phyloP scores from a whole-genome alignment of 2,797 vertebrate genomes.

The Sandelia bainsii region DNA sequence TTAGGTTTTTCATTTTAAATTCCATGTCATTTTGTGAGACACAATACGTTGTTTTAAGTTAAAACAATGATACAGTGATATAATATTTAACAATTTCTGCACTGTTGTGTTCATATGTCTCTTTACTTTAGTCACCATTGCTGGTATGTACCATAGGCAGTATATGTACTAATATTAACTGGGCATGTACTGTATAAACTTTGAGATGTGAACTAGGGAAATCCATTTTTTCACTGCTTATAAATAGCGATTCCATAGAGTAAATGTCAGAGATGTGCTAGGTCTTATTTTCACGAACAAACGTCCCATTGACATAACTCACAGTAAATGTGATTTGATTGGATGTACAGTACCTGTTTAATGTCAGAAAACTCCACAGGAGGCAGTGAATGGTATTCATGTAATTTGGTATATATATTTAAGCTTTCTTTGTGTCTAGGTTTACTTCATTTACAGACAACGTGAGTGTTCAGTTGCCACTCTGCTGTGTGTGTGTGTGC shows the following conservation, averaged over 20 bases:
- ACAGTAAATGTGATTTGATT: conserved; percentile 3
- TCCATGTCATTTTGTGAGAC: not conserved
- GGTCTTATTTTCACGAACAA: conserved; percentile 27
- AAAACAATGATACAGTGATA: too few species aligned
- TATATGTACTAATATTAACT: too few species aligned
- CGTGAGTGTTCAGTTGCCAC: conserved; percentile 39
- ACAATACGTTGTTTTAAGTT: too few species aligned
- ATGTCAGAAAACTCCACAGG: not conserved
- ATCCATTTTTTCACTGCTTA: not conserved
- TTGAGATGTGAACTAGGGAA: too few species aligned
- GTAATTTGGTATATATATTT: not conserved
- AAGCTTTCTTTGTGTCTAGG: conserved; percentile 5
- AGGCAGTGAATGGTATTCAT: not conserved
- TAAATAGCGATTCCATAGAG: conserved; percentile 1
- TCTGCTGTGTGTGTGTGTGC: conserved; percentile 55
- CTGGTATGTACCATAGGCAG: too few species aligned
- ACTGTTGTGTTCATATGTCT: too few species aligned
- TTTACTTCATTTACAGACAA: conserved; percentile 43
- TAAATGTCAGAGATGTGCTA: not conserved
- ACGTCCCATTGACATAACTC: not conserved
- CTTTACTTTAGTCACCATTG: too few species aligned
- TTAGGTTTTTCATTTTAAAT: not conserved
- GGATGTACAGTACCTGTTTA: not conserved
- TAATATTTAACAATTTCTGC: too few species aligned
- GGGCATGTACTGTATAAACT: too few species aligned